These are phyloP conservation scores for Andrena hattorfiana DNA, from an alignment of 2,888 invertebrate species.

Conservation along the genomic window DNA sequence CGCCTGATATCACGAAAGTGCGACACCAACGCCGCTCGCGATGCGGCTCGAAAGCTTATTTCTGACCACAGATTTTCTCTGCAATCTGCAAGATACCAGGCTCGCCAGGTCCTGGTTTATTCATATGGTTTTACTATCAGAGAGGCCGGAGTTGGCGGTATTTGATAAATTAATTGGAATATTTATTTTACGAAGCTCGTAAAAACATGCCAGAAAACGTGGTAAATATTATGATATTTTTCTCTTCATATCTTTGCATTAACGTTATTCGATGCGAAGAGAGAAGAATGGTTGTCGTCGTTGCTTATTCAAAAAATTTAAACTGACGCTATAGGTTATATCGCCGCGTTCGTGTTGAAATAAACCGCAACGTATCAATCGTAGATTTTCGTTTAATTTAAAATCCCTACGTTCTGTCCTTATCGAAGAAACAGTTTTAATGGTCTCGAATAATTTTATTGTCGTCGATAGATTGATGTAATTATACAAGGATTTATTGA, in stretches of 20 bases:
- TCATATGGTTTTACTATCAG: constrained; percentile 41
- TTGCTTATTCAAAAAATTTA: not conserved
- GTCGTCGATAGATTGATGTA: not conserved
- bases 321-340: constrained; percentile 59
- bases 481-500: not conserved
- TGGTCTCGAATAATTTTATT: not conserved
- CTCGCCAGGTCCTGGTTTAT: no score
- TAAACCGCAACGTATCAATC: constrained; percentile 28
- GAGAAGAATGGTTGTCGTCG: not conserved
- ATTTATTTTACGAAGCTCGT: constrained; percentile 41
- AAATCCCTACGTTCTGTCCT: constrained; percentile 3
- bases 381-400: constrained; percentile 13
- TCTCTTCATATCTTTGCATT: not conserved
- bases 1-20: not conserved
- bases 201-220: constrained; percentile 79
- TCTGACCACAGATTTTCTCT: no score
- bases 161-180: constrained; percentile 52
- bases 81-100: no score
- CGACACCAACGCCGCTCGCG: no score
- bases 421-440: constrained; percentile 3
- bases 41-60: no score
- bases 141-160: constrained; percentile 66
- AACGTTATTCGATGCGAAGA: not conserved
- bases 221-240: constrained; percentile 67
- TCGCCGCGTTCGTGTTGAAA: constrained; percentile 44